A percentile compares a stretch with the other conserved stretches of the same genome.
These are phyloP conservation scores for Penaeus monodon DNA, from an alignment of 2,888 invertebrate species.

Conservation along the genomic window DNA sequence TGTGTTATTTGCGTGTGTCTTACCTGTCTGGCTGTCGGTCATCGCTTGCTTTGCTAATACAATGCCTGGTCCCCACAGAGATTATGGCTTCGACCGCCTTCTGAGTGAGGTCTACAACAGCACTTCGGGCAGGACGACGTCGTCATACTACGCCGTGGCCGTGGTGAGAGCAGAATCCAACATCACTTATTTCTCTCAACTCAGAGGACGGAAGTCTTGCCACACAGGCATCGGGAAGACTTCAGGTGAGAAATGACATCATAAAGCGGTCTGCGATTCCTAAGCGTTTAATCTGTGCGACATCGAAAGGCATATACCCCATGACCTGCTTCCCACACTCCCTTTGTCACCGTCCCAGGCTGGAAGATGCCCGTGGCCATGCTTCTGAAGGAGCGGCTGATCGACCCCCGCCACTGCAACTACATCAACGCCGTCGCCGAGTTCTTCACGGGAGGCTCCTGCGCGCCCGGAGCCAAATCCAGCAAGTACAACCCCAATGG, in stretches of 20 bases:
- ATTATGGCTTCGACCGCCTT: slow-evolving; percentile 69
- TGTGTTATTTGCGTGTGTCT: neutral
- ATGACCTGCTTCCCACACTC: too few relatives aligned
- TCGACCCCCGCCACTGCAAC: slow-evolving; percentile 74
- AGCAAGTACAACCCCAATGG: slow-evolving; percentile 68
- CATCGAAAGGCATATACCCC: too few relatives aligned
- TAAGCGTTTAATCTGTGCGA: neutral
- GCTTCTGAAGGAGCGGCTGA: slow-evolving; percentile 74
- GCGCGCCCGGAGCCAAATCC: slow-evolving; percentile 76
- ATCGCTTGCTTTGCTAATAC: neutral
- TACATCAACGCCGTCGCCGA: slow-evolving; percentile 75
- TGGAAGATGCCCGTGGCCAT: slow-evolving; percentile 73
- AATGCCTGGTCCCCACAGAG: slow-evolving; percentile 64
- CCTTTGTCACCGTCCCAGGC: slow-evolving; percentile 66
- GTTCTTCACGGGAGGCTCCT: slow-evolving; percentile 76
- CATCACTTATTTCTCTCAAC: slow-evolving; percentile 76
- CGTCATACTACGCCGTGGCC: slow-evolving; percentile 79
- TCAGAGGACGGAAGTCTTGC: slow-evolving; percentile 81
- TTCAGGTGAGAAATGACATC: slow-evolving; percentile 70
- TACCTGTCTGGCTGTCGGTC: too few relatives aligned
- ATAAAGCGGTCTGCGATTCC: neutral
- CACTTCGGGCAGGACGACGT: slow-evolving; percentile 6
- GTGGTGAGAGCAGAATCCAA: slow-evolving; percentile 76
- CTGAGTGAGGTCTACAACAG: slow-evolving; percentile 45
- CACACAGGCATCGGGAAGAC: slow-evolving; percentile 84